Base-by-base conservation (phyloP, 1,140 invertebrate genomes). In the Caenorhabditis remanei region DNA sequence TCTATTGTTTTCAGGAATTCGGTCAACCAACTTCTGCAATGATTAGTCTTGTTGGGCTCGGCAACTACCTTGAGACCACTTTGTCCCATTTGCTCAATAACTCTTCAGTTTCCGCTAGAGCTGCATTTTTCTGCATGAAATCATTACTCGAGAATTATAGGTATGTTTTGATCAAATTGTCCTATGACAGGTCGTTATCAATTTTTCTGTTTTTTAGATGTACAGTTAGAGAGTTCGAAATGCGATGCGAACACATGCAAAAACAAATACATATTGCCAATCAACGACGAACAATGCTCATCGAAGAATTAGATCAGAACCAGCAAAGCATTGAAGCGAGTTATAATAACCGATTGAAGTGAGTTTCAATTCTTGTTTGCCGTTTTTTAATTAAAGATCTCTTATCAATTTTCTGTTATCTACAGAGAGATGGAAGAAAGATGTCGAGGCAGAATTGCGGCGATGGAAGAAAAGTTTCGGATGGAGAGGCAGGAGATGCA, bases 191-290 rank as follows among this genome's bases (percentile, higher is more conserved):
- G 50, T 50, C 9, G 3, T 53, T 11, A 53, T 8, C 50, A 53
- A 53, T 3, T 14, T 53, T 16, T 53, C 9, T 50, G 50, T 50
- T 50, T 50, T 79, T 56, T 53, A 85, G 87, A 46, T 85, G 83
- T 53, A 85, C 67, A 24, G 63, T 88, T 65, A 88, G 84, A 56
- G 87, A 88, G 41, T 65, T 55, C 0, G 87, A 88, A 41, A 32
- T 56, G 13, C 53, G 84, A 13, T 85, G 67, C 7, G 87, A 85
- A 21, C 84, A 88, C 67, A 50, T 85, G 21, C 83, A 85, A 14
- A 88, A 85, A 55, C 87, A 88, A 84, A 71, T 88, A 16, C 83
- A 88, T 40, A 32, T 88, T 41, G 87, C 87, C 11, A 88, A 88
- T 48, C 87, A 88, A 82, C 61, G 87, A 53, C 24, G 87, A 48